A percentile compares a stretch with the other conserved stretches of the same genome.
Conservation (phyloP, 2,888 invertebrate species). For the Drosophila quinaria region DNA sequence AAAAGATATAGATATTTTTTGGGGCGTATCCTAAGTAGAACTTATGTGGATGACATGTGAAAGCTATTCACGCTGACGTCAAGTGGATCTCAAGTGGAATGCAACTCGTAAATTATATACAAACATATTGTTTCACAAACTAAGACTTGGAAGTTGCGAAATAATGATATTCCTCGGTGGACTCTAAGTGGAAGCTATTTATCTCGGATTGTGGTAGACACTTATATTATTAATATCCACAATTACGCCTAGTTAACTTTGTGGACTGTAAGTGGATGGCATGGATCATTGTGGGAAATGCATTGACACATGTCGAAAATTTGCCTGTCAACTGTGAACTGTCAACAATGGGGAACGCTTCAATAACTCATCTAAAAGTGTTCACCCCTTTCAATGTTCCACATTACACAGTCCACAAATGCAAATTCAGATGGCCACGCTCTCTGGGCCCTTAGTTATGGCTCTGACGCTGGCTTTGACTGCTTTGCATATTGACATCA, state of each 20-base stretch:
- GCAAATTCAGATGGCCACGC: slow-evolving; percentile 42
- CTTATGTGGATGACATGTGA: not conserved
- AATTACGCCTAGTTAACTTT: not conserved
- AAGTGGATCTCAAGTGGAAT: no score
- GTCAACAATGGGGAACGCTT: slow-evolving; percentile 51
- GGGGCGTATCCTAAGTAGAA: no score
- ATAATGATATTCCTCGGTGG: not conserved
- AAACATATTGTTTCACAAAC: not conserved
- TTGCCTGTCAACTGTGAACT: slow-evolving; percentile 49
- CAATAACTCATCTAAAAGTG: slow-evolving; percentile 60
- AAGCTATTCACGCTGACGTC: no score
- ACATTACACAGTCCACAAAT: slow-evolving; percentile 27
- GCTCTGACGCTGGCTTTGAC: slow-evolving; percentile 31
- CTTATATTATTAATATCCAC: not conserved
- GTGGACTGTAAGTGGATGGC: slow-evolving; percentile 18
- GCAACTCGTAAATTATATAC: no score
- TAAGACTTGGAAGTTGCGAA: no score
- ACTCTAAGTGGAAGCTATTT: not conserved
- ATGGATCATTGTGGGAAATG: slow-evolving; percentile 1
- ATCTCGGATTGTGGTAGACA: not conserved
- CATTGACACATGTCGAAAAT: slow-evolving; percentile 49
- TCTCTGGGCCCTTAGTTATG: slow-evolving; percentile 31
- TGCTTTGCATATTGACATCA: slow-evolving; percentile 80
- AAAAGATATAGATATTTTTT: no score
- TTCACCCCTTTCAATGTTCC: slow-evolving; percentile 44